A percentile compares a stretch with the other conserved stretches of the same genome.
phyloP scores from a whole-genome alignment of 1,140 invertebrate species.

The Telenomus remus region DNA sequence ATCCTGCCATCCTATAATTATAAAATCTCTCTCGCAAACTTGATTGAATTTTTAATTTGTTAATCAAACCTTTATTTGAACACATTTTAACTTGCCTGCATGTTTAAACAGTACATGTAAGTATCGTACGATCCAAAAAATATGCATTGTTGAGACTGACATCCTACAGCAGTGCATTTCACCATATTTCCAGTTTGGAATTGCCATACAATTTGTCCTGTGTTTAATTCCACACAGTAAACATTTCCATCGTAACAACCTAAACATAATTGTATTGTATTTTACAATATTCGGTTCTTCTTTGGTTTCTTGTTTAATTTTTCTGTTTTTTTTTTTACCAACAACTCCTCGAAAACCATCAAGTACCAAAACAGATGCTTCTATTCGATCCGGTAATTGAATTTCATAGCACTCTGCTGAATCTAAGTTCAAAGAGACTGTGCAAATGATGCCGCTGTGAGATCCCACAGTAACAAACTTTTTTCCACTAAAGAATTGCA shows the following conservation, averaged over 20 bases:
- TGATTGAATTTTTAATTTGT: too few relatives aligned
- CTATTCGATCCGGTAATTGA: constrained; percentile 76
- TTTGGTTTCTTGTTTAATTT: background rate
- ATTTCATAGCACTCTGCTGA: constrained; percentile 66
- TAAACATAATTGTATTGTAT: constrained; percentile 61
- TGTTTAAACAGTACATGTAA: constrained; percentile 78
- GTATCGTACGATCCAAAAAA: constrained; percentile 84
- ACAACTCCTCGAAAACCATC: constrained; percentile 67
- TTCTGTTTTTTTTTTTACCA: constrained; percentile 48
- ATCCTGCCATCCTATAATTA: constrained; percentile 65
- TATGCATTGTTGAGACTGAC: constrained; percentile 67
- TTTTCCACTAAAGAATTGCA: constrained; percentile 53
- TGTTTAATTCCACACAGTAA: constrained; percentile 78
- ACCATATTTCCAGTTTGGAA: constrained; percentile 79
- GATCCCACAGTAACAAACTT: constrained; percentile 77
- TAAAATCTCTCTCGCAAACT: constrained; percentile 29
- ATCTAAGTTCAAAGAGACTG: constrained; percentile 70
- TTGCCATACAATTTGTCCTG: constrained; percentile 78
- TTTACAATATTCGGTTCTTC: background rate
- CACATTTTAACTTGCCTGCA: too few relatives aligned
- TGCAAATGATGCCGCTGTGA: constrained; percentile 78
- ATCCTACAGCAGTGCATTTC: constrained; percentile 80
- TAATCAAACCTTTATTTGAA: too few relatives aligned
- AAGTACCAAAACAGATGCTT: constrained; percentile 74
- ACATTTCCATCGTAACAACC: constrained; percentile 82